Conservation (phyloP, 2,797 vertebrate species). For the Alectoris magna region DNA sequence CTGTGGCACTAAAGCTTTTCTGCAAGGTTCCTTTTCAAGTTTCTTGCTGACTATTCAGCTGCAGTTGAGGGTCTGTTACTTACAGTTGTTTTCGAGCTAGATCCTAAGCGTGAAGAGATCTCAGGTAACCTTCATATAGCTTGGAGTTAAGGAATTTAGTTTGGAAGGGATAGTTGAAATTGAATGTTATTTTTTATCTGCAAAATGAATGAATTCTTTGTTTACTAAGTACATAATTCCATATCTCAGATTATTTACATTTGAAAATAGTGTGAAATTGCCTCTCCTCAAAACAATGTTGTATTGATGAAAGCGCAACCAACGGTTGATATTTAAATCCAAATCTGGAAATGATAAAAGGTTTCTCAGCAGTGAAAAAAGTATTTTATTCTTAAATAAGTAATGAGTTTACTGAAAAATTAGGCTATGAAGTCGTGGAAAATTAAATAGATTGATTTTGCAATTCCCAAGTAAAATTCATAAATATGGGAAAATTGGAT, state of each 20-base stretch:
- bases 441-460: background rate
- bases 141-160: background rate
- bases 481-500: background rate
- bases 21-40: background rate
- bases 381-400: background rate
- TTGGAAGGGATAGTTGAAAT: background rate
- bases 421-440: background rate
- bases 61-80: background rate
- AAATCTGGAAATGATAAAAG: background rate
- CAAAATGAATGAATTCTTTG: background rate
- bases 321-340: background rate
- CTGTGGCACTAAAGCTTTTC: background rate
- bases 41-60: background rate
- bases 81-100: background rate
- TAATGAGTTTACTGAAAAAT: background rate
- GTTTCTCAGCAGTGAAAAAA: background rate
- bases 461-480: background rate
- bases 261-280: background rate
- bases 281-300: background rate
- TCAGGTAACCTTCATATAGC: background rate
- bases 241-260: background rate
- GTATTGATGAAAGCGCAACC: background rate
- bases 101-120: background rate
- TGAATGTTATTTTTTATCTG: background rate
- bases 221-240: background rate